Evolutionary conservation across 2,797 vertebrate species (phyloP).

Genomic region (Odontamblyopus lacepedii): DNA sequence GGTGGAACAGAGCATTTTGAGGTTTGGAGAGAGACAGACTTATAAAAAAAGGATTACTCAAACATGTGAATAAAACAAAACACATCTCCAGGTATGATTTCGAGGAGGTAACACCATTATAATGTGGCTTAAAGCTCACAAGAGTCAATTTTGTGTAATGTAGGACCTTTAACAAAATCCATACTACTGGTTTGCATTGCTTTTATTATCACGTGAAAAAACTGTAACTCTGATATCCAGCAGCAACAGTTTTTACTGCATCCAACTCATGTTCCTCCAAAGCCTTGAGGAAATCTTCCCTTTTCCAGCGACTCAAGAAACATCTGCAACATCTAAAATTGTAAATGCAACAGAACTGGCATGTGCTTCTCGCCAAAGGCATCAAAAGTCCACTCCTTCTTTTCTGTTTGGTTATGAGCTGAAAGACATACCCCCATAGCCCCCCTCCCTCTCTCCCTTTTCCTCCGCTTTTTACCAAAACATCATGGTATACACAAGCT

Average conservation of each 20-base stretch:
- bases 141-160: no score
- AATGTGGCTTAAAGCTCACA: no score
- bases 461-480: slow-evolving; percentile 14
- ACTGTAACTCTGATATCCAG: neutral
- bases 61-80: no score
- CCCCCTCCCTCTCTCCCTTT: neutral
- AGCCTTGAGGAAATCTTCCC: slow-evolving; percentile 17
- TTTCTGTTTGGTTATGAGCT: slow-evolving; percentile 43
- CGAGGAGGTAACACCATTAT: no score
- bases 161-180: no score
- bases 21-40: no score
- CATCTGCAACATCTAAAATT: slow-evolving; percentile 45
- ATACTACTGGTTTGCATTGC: neutral
- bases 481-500: neutral
- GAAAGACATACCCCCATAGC: slow-evolving; percentile 31
- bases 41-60: no score
- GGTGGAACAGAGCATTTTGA: no score
- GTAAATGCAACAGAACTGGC: slow-evolving; percentile 34
- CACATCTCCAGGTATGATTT: no score
- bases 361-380: slow-evolving; percentile 34
- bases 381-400: slow-evolving; percentile 26
- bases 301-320: slow-evolving; percentile 18
- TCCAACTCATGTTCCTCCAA: slow-evolving; percentile 7
- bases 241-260: neutral
- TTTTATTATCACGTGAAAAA: neutral